Evolutionary conservation across 2,888 invertebrate genomes (phyloP).

Genomic region (Thalpophila matura): DNA sequence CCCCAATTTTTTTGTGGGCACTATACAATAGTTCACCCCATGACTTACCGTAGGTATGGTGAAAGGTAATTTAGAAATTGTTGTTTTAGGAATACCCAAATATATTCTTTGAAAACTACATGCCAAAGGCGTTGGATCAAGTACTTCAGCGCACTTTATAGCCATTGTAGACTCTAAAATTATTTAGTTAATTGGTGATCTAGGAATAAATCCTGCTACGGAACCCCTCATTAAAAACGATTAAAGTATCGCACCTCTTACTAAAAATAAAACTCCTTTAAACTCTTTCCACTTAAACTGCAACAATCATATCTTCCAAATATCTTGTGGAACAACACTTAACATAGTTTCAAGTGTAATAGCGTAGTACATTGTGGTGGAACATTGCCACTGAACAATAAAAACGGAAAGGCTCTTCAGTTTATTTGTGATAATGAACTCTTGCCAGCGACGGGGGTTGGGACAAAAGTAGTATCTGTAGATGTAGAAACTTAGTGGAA

Average conservation of each 20-base stretch:
- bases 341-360: conserved; percentile 79
- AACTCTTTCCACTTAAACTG: conserved; percentile 11
- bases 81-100: not conserved
- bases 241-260: not conserved
- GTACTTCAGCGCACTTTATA: too few species aligned
- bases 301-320: conserved; percentile 51
- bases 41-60: not conserved
- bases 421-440: conserved; percentile 88
- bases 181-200: not conserved
- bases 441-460: conserved; percentile 73
- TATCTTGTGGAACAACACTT: conserved; percentile 66
- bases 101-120: not conserved
- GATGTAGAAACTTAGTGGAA: conserved; percentile 64
- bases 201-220: not conserved
- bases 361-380: conserved; percentile 69
- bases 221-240: not conserved
- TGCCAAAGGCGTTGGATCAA: not conserved
- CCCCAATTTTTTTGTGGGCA: conserved; percentile 34
- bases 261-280: conserved; percentile 13
- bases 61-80: conserved; percentile 13
- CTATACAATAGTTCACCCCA: conserved; percentile 13
- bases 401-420: conserved; percentile 81
- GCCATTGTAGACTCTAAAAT: too few species aligned
- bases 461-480: conserved; percentile 56
- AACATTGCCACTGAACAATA: conserved; percentile 72